phyloP scores from a whole-genome alignment of 1,140 invertebrate genomes.

The Leptinotarsa defecta region DNA sequence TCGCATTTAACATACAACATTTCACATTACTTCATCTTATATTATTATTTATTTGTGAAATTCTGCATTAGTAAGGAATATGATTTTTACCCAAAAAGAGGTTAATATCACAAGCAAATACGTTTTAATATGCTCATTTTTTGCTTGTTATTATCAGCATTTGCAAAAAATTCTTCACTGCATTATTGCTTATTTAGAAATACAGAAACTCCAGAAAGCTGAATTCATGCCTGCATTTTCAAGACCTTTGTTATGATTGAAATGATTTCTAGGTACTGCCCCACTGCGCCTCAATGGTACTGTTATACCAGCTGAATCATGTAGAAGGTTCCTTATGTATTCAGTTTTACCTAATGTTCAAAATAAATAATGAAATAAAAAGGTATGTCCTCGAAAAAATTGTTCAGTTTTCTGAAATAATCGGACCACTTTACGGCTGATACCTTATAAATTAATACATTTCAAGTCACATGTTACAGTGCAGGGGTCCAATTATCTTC shows the following conservation, averaged over 20 bases:
- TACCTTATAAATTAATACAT: too few species aligned
- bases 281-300: constrained; percentile 50
- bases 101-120: too few species aligned
- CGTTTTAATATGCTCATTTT: too few species aligned
- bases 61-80: too few species aligned
- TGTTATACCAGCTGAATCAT: constrained; percentile 55
- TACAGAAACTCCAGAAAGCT: not conserved
- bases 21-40: too few species aligned
- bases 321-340: constrained; percentile 54
- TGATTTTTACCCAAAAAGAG: too few species aligned
- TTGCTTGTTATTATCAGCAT: too few species aligned
- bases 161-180: not conserved
- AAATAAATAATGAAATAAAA: constrained; percentile 3
- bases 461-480: not conserved
- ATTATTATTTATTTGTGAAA: too few species aligned
- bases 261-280: constrained; percentile 51
- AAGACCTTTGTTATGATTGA: constrained; percentile 53
- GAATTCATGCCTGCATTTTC: constrained; percentile 13
- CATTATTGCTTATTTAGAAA: not conserved
- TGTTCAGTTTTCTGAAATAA: too few species aligned
- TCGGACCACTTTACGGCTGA: too few species aligned
- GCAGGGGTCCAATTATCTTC: not conserved
- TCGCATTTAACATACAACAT: too few species aligned
- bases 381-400: too few species aligned
- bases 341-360: constrained; percentile 51